These are phyloP conservation scores for Leucania comma DNA, from an alignment of 2,888 invertebrate species.

Conservation along the genomic window DNA sequence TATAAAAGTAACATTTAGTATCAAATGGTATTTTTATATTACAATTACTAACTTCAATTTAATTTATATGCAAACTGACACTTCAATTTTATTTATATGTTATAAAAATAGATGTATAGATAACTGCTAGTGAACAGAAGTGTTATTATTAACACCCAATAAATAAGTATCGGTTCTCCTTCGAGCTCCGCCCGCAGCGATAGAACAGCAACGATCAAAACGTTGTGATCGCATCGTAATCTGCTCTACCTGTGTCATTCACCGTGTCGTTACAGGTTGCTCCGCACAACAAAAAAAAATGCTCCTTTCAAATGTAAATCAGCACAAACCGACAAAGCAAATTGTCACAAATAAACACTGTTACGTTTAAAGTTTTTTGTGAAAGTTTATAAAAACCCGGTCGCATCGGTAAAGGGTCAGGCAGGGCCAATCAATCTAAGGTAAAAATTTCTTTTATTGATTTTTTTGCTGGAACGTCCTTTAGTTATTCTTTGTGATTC, in stretches of 20 bases:
- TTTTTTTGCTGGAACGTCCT: conserved; percentile 78
- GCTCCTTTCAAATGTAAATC: conserved; percentile 89
- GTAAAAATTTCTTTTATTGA: conserved; percentile 86
- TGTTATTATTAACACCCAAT: not conserved
- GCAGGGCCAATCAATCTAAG: conserved; percentile 89
- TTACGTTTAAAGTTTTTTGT: conserved; percentile 87
- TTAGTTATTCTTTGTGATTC: conserved; percentile 77
- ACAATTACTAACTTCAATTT: too few species aligned
- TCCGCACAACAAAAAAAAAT: conserved; percentile 82
- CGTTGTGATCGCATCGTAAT: conserved; percentile 64
- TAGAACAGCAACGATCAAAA: conserved; percentile 75
- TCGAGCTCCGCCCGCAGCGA: not conserved
- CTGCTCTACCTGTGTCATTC: conserved; percentile 86
- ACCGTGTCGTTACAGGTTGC: conserved; percentile 89
- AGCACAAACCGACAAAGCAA: conserved; percentile 90
- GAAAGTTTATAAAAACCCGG: conserved; percentile 85
- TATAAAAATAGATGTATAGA: too few species aligned
- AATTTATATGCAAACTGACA: too few species aligned
- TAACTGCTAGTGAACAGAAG: not conserved
- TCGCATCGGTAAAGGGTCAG: conserved; percentile 88
- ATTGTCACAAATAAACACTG: conserved; percentile 91
- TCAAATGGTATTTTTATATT: too few species aligned
- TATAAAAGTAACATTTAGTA: too few species aligned
- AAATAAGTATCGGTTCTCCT: conserved; percentile 5
- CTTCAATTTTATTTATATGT: too few species aligned